Conservation (phyloP, 1,140 invertebrate species). For the Pteromalus puparum region DNA sequence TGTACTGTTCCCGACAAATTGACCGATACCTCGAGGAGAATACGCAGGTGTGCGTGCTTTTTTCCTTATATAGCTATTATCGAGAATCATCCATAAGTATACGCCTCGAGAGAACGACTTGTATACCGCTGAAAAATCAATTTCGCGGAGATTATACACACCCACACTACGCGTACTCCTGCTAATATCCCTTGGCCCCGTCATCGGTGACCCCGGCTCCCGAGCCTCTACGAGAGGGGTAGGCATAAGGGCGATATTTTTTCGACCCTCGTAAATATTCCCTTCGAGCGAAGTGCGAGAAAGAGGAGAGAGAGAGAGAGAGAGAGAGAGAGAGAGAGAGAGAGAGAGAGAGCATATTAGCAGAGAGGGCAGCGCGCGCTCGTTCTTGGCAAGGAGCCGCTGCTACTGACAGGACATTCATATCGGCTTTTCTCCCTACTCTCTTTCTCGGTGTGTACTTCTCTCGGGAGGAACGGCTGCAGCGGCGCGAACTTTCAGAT, state of each 20-base stretch:
- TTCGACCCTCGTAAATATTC: constrained; percentile 71
- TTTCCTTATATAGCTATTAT: no score
- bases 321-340: constrained; percentile 17
- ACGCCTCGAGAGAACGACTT: no score
- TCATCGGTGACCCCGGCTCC: not conserved
- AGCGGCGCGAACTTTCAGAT: constrained; percentile 58
- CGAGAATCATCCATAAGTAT: no score
- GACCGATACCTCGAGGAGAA: not conserved
- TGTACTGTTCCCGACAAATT: not conserved
- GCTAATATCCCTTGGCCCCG: constrained; percentile 15
- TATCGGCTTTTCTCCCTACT: constrained; percentile 57
- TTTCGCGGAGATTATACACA: not conserved
- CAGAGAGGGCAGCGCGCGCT: constrained; percentile 60
- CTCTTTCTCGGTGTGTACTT: constrained; percentile 27
- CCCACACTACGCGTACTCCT: not conserved
- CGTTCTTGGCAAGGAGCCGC: constrained; percentile 72
- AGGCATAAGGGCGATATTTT: constrained; percentile 60
- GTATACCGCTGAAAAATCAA: not conserved
- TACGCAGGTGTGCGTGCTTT: no score
- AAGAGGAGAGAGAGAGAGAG: constrained; percentile 7
- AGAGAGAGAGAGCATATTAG: constrained; percentile 61
- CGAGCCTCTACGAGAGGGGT: not conserved
- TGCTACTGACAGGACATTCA: constrained; percentile 72
- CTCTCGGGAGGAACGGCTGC: constrained; percentile 16
- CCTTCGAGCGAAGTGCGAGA: constrained; percentile 56